phyloP scores from a whole-genome alignment of 2,797 vertebrate genomes.

The Enteromius unitaeniatus region DNA sequence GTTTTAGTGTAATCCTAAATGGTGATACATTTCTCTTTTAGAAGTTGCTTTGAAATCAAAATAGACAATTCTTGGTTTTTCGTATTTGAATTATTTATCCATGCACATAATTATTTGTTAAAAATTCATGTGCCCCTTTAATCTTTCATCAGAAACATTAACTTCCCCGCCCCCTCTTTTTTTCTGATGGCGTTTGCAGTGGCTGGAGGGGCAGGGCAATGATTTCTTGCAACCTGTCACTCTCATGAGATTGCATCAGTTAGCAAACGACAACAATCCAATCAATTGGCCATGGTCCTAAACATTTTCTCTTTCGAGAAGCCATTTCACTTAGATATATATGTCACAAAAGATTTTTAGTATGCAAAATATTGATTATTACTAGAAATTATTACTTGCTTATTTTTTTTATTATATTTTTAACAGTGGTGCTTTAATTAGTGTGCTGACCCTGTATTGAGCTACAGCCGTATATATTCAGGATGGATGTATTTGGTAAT shows the following conservation, averaged over 20 bases:
- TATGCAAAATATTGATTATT: background rate
- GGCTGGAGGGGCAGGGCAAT: background rate
- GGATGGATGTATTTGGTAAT: background rate
- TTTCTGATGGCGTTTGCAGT: background rate
- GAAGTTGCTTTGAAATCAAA: background rate
- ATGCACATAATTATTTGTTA: background rate
- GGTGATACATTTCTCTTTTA: too few species aligned
- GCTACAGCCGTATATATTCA: background rate
- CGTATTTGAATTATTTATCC: background rate
- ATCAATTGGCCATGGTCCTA: background rate
- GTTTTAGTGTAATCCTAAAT: background rate
- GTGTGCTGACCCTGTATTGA: background rate
- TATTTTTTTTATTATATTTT: background rate
- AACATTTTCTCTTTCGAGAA: background rate
- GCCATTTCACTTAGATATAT: background rate
- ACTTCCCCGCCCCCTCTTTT: background rate
- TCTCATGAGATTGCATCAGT: background rate
- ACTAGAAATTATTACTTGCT: background rate
- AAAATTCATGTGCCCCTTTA: background rate
- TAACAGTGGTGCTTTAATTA: background rate
- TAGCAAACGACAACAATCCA: background rate
- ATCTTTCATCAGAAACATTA: slow-evolving; percentile 10
- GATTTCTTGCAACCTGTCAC: background rate
- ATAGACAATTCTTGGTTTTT: background rate
- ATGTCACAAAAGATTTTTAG: background rate